phyloP scores from a whole-genome alignment of 2,888 invertebrate genomes.

The Seira sanloemensis region DNA sequence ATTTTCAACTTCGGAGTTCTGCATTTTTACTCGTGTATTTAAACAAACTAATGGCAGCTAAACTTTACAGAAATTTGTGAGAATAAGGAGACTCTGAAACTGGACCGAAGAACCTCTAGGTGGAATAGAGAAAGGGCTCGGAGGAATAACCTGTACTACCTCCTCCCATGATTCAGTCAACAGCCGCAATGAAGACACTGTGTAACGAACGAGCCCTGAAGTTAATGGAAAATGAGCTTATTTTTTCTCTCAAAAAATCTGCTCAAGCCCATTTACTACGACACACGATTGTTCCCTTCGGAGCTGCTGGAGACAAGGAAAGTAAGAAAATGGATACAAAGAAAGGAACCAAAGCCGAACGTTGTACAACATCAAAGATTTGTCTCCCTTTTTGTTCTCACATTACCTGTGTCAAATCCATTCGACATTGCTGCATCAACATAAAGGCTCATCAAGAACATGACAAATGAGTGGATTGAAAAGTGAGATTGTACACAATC shows the following conservation, averaged over 20 bases:
- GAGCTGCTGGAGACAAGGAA: too few relatives aligned
- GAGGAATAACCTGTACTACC: constrained; percentile 41
- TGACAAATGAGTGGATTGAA: too few relatives aligned
- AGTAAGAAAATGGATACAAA: too few relatives aligned
- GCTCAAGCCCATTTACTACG: too few relatives aligned
- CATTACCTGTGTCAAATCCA: constrained; percentile 26
- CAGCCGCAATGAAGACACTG: constrained; percentile 19
- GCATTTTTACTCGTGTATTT: constrained; percentile 22
- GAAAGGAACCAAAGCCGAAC: too few relatives aligned
- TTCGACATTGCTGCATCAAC: not conserved
- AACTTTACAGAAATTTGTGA: not conserved
- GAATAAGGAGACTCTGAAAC: not conserved
- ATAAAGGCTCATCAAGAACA: too few relatives aligned
- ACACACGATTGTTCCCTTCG: too few relatives aligned
- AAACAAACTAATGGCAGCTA: not conserved
- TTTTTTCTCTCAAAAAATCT: too few relatives aligned
- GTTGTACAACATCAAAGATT: too few relatives aligned
- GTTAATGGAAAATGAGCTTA: too few relatives aligned
- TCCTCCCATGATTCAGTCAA: constrained; percentile 44
- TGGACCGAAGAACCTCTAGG: not conserved
- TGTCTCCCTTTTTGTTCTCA: constrained; percentile 37
- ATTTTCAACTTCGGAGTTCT: not conserved
- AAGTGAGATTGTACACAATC: too few relatives aligned
- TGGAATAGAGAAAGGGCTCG: not conserved
- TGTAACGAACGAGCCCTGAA: too few relatives aligned